These are phyloP conservation scores for Tetraneura akinire DNA, from an alignment of 1,140 invertebrate genomes.

Conservation along the genomic window DNA sequence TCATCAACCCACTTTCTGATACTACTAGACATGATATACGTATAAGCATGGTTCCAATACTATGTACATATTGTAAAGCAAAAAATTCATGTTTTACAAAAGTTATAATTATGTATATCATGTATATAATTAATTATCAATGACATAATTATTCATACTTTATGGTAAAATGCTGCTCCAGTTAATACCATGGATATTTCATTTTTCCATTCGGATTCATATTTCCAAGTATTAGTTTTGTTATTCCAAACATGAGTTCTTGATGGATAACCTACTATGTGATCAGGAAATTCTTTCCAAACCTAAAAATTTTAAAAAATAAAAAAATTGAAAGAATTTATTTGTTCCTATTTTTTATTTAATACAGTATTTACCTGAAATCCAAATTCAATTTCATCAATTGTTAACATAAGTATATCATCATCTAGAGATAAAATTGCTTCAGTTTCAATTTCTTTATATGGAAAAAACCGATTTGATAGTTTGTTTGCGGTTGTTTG, in stretches of 20 bases:
- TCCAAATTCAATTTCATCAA: constrained; percentile 91
- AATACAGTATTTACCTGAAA: constrained; percentile 64
- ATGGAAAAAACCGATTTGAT: constrained; percentile 91
- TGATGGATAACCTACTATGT: constrained; percentile 89
- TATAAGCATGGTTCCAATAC: constrained; percentile 89
- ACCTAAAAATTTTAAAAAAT: constrained; percentile 75
- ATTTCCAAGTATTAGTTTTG: constrained; percentile 77
- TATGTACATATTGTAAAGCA: constrained; percentile 52
- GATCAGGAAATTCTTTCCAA: constrained; percentile 90
- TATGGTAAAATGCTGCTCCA: constrained; percentile 91
- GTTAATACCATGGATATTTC: constrained; percentile 91
- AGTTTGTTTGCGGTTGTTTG: constrained; percentile 88
- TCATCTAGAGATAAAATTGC: constrained; percentile 89
- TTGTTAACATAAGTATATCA: constrained; percentile 91
- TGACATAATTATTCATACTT: constrained; percentile 62
- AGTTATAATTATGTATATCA: no score
- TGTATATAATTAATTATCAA: background rate
- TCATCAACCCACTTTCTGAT: constrained; percentile 84
- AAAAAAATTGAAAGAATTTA: constrained; percentile 24
- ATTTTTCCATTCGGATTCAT: constrained; percentile 94
- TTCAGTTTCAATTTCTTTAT: constrained; percentile 91
- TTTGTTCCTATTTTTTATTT: background rate
- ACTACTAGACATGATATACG: constrained; percentile 75
- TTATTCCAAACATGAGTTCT: constrained; percentile 89
- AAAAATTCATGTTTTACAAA: no score